A percentile compares a stretch with the other conserved stretches of the same genome.
phyloP scores from a whole-genome alignment of 2,797 vertebrate species.

The Smutsia gigantea region DNA sequence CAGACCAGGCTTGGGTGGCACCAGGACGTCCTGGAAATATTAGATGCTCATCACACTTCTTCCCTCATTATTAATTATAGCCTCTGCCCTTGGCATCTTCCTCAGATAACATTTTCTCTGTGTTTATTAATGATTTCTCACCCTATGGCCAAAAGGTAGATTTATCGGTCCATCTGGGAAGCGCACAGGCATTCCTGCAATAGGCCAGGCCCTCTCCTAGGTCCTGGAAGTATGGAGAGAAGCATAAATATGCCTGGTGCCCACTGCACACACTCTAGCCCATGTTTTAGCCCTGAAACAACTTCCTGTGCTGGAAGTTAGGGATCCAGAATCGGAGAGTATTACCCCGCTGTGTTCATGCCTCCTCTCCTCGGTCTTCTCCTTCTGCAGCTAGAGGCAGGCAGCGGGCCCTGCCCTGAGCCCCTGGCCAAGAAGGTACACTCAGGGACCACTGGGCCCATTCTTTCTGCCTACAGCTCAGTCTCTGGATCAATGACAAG shows the following conservation, averaged over 20 bases:
- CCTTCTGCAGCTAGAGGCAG: not conserved
- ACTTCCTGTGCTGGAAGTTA: not conserved
- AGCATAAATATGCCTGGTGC: not conserved
- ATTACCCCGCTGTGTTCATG: not conserved
- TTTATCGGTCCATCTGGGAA: slow-evolving; percentile 14
- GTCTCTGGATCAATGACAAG: slow-evolving; percentile 98
- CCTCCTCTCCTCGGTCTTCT: not conserved
- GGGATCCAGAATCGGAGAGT: not conserved
- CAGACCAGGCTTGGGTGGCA: not conserved
- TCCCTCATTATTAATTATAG: not conserved
- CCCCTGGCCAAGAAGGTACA: not conserved
- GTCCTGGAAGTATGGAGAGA: not conserved
- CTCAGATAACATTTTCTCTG: slow-evolving; percentile 29
- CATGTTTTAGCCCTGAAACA: not conserved
- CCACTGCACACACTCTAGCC: not conserved
- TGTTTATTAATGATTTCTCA: slow-evolving; percentile 50
- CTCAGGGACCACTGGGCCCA: not conserved
- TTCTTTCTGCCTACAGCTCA: slow-evolving; percentile 87
- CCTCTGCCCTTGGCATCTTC: slow-evolving; percentile 33
- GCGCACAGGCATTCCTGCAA: not conserved
- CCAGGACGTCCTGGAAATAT: not conserved
- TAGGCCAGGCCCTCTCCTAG: not conserved
- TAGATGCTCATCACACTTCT: not conserved
- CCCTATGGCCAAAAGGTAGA: not conserved
- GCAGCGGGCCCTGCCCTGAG: not conserved